Evolutionary conservation across 2,113 vertebrate species (phyloP), one percentile per base, ranked within the genome.

Genomic region (Spheniscus mendiculus): DNA sequence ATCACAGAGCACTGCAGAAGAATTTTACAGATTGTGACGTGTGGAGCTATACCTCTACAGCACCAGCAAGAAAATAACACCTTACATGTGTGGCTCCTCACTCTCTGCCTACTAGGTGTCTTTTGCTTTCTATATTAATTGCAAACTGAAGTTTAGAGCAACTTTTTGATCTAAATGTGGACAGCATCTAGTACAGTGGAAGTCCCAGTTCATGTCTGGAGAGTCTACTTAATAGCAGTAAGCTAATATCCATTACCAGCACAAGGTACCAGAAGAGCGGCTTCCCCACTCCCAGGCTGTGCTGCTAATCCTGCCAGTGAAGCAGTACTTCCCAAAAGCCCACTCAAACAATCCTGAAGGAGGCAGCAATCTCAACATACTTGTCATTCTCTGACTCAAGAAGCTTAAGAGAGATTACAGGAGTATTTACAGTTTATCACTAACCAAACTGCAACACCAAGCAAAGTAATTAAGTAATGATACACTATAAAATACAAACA

Each of bases 381-480:
- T 83, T 77, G 26, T 50, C 80, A n/a, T 71, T 76, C 79, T 53
- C 87, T 18, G 29, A 19, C n/a, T 92, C 62, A 38, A 87, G 40
- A 58, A 95, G 66, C 81, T 89, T 61, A 50, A 42, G 42, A 83
- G 17, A 72, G 80, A 79, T 92, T 78, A 91, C 47, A 80, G 40
- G 23, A 55, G 25, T 23, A 44, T 85, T 86, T 65, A 59, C 15
- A 70, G 50, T 53, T 86, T 44, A 71, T 71, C 69, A 52, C 77
- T 59, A 53, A 82, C 42, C 45, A 55, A 90, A 83, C 49, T 44
- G 38, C 44, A 72, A 61, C 8, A 30, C 49, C 30, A 40, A 85
- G 58, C 15, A 44, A 61, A 93, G 53, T 9, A 59, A 88, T 67
- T 71, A 70, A 74, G 42, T 65, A 86, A 70, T 9, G 23, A 59